Evolutionary conservation across 2,797 vertebrate genomes (phyloP).

Genomic region (Capromys pilorides): DNA sequence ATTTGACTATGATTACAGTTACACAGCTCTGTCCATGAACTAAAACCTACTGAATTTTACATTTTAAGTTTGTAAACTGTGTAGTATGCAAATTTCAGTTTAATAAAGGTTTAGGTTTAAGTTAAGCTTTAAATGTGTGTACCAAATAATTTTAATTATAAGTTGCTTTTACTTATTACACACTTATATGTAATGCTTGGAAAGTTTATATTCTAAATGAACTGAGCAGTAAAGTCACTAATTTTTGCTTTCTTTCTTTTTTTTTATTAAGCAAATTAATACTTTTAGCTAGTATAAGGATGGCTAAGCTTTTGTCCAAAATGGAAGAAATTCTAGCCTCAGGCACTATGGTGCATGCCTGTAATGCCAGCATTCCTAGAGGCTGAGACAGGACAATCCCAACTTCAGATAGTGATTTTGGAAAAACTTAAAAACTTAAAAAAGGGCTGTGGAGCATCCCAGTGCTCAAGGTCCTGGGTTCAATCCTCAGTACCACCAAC

Average conservation of each 20-base stretch:
- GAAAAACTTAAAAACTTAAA: neutral
- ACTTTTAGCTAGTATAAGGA: neutral
- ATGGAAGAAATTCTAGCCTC: conserved; percentile 38
- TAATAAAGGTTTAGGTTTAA: neutral
- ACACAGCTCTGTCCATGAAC: neutral
- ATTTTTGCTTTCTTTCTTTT: neutral
- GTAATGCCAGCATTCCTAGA: neutral
- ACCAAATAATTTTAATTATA: conserved; percentile 19
- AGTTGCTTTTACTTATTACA: conserved; percentile 25
- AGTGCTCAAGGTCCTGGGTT: neutral
- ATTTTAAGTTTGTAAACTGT: neutral
- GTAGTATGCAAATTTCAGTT: neutral
- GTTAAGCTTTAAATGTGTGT: neutral
- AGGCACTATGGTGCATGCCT: neutral
- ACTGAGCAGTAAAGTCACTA: neutral
- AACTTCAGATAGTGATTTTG: neutral
- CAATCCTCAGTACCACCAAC: neutral
- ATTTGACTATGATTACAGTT: neutral
- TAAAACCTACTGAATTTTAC: neutral
- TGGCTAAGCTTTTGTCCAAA: conserved; percentile 31
- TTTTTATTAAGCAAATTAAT: conserved; percentile 39
- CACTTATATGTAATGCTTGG: neutral
- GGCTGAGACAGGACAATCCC: neutral
- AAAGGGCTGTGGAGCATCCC: neutral
- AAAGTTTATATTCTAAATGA: conserved; percentile 42